Base-by-base conservation (phyloP, 2,113 vertebrate species). In the Phylloscopus trochiloides region DNA sequence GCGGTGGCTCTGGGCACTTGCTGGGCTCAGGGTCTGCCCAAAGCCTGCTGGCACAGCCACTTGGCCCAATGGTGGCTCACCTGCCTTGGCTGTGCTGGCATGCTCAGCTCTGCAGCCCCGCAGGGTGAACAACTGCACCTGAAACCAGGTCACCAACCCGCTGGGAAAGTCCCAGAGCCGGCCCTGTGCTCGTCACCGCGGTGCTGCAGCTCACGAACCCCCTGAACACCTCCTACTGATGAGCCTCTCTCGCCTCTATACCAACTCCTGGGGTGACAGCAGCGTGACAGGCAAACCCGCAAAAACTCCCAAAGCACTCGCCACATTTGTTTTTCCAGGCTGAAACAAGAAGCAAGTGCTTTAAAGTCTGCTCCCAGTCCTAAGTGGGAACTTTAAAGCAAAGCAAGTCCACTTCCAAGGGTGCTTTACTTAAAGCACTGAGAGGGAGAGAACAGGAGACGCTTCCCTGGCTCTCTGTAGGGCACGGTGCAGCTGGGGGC, bases 61-160 rank as follows among this genome's bases (percentile, higher is more conserved):
- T 15, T 36, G 36, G 32, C 48, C 73, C 59, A 29, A 29, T 0
- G 2, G 16, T 24, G 12, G 28, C 36, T 22, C 24, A 12, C 34
- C n/a, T 0, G 1, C 45, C 12, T 2, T 7, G 42, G 45, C 34
- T 5, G 5, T 24, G 58, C 45, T 8, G 1, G 78, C 81, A 86
- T 15, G 5, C 48, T 48, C 31, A 61, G 61, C 2, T 14, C 85
- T 82, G 63, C 62, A 90, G 43, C 51, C 52, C 2, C 22, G 14
- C 74, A 59, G 72, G 55, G 48, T 43, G 40, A 86, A 90, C 43
- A 81, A 38, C 5, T 34, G 62, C 17, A 80, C 85, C 87, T 88
- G 94, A 97, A 94, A 96, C 67, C 85, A 96, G 94, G 57, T 67
- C 77, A 95, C 32, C 90, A 90, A 86, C 24, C 66, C 3, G 20